Evolutionary conservation across 1,140 invertebrate species (phyloP), one percentile per base, ranked within the genome.

Genomic region (Drosophila sturtevanti): DNA sequence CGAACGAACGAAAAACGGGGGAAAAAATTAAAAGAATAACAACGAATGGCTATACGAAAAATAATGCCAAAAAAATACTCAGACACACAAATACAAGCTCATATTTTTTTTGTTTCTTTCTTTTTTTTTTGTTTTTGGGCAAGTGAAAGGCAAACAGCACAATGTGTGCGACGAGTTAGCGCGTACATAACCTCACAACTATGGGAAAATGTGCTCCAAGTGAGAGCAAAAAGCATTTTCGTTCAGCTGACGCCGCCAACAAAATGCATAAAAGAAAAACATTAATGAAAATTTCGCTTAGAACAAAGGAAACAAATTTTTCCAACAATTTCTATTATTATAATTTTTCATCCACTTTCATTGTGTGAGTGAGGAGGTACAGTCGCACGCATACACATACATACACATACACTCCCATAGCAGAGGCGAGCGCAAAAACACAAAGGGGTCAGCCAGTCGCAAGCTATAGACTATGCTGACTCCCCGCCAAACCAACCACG

Each of bases 341-440:
- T 72, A 63, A 52, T 67, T 68, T 27, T 67, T 64, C 77, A 60
- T 70, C 68, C 69, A 60, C 38, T 79, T 31, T 31, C 5, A 52
- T 63, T 60, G 41, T 34, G 27, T 64, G 65, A 65, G 31, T 66
- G 61, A 90, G 66, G 86, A 90, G 72, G 86, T 90, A 90, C 86
- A 90, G 86, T 90, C 87, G 75, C 82, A 78, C 81, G 69, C 65
- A 86, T 66, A 76, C 67, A 82, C 87, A 71, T 79, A 78, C 81
- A 72, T 63, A 86, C 69, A 76, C 67, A 82, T 71, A 81, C 78
- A 84, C 67, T 67, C 79, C 79, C 60, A 41, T 41, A 63, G 60
- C 24, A 60, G 68, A 70, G 59, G 62, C 24, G 54, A 66, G 66
- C 70, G 77, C 48, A 38, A 63, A 59, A 63, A 72, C 72, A 75